These are phyloP conservation scores for Acanthornis magna DNA, from an alignment of 2,797 vertebrate genomes.

Conservation along the genomic window DNA sequence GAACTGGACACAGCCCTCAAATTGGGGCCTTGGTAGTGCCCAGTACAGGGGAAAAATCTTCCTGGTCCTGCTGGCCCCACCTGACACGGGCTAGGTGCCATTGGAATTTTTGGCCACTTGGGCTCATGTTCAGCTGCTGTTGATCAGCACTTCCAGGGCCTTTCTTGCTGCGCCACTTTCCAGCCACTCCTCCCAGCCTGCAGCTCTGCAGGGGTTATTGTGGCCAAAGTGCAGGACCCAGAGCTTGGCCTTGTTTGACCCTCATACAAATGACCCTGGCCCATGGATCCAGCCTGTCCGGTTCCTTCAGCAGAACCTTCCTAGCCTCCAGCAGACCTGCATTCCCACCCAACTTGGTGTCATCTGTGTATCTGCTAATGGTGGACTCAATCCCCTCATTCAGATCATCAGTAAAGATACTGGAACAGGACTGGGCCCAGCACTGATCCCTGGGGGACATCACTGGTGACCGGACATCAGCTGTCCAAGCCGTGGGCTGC, in stretches of 20 bases:
- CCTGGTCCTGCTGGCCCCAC: neutral
- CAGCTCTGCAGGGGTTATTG: neutral
- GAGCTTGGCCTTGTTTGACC: neutral
- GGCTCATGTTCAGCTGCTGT: neutral
- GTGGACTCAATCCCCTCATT: neutral
- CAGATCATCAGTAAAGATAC: accelerated
- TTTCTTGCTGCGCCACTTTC: neutral
- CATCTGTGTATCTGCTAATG: neutral
- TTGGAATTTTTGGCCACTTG: neutral
- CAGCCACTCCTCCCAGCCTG: neutral
- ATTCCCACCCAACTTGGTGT: neutral
- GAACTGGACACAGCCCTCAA: neutral
- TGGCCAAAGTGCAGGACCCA: neutral
- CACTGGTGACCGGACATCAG: neutral
- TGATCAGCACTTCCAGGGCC: neutral
- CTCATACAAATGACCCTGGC: neutral
- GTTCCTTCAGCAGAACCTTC: neutral
- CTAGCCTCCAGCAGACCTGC: neutral
- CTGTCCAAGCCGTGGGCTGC: neutral
- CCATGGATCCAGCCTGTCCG: accelerated
- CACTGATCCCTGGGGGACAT: neutral
- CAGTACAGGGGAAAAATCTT: neutral
- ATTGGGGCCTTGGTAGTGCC: no score
- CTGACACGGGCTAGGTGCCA: neutral
- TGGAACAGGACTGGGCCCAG: neutral